Conservation (phyloP, 1,140 invertebrate species). For the Pseudoatta argentina region DNA sequence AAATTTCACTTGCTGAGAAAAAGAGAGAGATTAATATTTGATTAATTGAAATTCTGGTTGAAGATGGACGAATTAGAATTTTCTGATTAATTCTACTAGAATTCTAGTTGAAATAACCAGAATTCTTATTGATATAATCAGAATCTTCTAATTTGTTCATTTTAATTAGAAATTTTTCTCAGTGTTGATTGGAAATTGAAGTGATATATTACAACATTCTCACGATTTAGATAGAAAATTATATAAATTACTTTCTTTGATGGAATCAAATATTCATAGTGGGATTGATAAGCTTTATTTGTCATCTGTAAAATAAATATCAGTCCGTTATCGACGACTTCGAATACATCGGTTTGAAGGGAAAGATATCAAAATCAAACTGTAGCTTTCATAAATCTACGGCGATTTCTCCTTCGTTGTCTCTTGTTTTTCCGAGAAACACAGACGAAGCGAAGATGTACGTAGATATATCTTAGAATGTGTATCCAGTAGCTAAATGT, state of each 20-base stretch:
- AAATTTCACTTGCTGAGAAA: neutral
- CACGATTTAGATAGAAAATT: conserved; percentile 7
- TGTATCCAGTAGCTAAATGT: conserved; percentile 47
- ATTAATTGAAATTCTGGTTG: no score
- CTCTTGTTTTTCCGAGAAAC: conserved; percentile 44
- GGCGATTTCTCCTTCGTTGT: conserved; percentile 21
- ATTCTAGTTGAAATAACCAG: no score
- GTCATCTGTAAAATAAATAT: conserved; percentile 41
- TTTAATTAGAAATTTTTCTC: no score
- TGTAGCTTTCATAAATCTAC: conserved; percentile 50
- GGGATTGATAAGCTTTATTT: conserved; percentile 18
- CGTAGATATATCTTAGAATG: neutral
- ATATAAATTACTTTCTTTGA: conserved; percentile 6
- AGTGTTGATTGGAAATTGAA: neutral
- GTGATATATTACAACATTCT: neutral
- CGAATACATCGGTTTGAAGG: conserved; percentile 26
- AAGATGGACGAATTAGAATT: no score
- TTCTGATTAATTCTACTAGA: no score
- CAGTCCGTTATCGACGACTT: conserved; percentile 10
- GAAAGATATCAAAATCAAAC: conserved; percentile 8
- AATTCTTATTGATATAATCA: no score
- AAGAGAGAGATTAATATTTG: no score
- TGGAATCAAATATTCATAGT: conserved; percentile 38
- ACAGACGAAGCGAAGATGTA: neutral
- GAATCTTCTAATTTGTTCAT: no score